Evolutionary conservation across 2,113 vertebrate genomes (phyloP).

Genomic region (Hypanus sabinus): DNA sequence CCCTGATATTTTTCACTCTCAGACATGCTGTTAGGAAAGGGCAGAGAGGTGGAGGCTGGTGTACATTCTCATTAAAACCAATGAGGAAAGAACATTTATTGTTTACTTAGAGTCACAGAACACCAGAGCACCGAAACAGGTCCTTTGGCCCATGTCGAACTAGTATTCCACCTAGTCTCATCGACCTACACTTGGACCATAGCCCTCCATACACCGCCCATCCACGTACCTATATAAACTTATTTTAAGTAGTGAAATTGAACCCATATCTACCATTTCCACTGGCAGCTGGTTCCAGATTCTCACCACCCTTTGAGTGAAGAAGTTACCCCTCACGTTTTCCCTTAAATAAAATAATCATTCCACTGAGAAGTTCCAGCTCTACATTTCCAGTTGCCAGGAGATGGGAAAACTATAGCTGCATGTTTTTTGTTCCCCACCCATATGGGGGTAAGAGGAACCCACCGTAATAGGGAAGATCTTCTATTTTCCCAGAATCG

Average conservation of each 20-base stretch:
- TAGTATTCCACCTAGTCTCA: too few relatives aligned
- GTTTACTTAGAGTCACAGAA: background rate
- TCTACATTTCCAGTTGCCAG: background rate
- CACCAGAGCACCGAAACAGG: too few relatives aligned
- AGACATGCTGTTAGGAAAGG: constrained; percentile 12
- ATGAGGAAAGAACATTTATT: background rate
- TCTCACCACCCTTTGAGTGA: too few relatives aligned
- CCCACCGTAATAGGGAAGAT: background rate
- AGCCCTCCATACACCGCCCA: too few relatives aligned
- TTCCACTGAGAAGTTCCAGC: background rate
- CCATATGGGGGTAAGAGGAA: too few relatives aligned
- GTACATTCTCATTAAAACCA: background rate
- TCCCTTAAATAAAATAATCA: background rate
- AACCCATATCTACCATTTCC: too few relatives aligned
- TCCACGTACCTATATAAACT: too few relatives aligned
- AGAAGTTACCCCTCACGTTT: too few relatives aligned
- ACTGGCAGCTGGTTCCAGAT: too few relatives aligned
- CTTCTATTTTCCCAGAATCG: background rate
- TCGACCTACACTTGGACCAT: too few relatives aligned
- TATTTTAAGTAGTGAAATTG: too few relatives aligned
- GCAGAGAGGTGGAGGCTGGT: background rate
- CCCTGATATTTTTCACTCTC: background rate
- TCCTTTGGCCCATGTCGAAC: too few relatives aligned
- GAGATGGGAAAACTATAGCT: background rate
- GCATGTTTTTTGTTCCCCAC: background rate